Conservation (phyloP, 2,888 invertebrate species). For the Heliconius aoede region DNA sequence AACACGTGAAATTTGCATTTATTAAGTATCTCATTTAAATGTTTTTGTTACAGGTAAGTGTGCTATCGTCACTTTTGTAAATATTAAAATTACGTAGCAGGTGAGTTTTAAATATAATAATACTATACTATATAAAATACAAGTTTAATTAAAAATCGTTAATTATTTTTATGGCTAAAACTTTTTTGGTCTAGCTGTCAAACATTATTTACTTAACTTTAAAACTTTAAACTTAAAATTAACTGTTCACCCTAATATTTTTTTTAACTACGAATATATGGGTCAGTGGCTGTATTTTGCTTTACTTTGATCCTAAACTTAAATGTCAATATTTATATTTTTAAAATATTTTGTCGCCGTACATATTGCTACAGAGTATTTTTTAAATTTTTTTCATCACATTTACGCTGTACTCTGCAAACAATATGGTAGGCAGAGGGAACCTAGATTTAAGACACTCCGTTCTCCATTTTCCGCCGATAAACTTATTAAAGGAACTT, state of each 20-base stretch:
- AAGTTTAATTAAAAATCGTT: no score
- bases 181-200: no score
- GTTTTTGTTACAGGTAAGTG: constrained; percentile 72
- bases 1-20: constrained; percentile 11
- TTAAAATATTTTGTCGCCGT: background rate
- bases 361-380: background rate
- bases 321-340: background rate
- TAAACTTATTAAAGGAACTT: background rate
- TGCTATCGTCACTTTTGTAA: constrained; percentile 29
- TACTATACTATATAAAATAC: no score
- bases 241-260: background rate
- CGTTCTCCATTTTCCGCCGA: no score
- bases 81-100: constrained; percentile 16
- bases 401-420: no score
- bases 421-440: no score
- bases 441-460: no score
- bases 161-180: no score
- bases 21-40: constrained; percentile 48
- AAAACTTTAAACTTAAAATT: constrained; percentile 38
- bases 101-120: constrained; percentile 45
- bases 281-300: background rate
- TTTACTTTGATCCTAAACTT: background rate
- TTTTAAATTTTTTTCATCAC: background rate
- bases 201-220: no score
- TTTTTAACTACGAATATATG: background rate